Evolutionary conservation across 2,888 invertebrate genomes (phyloP), one percentile per base, ranked within the genome.

Genomic region (Drosophila borborema): DNA sequence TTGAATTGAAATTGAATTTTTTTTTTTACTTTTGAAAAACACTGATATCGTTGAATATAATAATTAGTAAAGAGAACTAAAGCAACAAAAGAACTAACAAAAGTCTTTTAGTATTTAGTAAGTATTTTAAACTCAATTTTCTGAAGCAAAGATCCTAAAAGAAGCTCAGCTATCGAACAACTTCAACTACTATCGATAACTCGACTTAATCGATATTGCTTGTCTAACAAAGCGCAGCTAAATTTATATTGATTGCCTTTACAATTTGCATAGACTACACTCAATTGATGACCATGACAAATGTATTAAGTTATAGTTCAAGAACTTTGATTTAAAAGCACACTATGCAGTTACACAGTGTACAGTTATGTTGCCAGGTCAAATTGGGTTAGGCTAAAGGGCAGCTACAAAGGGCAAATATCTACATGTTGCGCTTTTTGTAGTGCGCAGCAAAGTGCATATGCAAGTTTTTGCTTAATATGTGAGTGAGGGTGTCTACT

Each of bases 361-460:
- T 12, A 20, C 31, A 34, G 43, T 43, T 56, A 20, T 45, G 43
- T 43, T 9, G 16, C 16, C 51, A 36, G 40, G 9, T 40, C 38
- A 49, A 28, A 43, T 46, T 28, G 36, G 36, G 36, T 45, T 36
- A 59, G 45, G 28, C 18, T 48, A 45, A 46, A 45, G 58, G 31
- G 20, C 45, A 9, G 2, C 9, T 60, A 3, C 48, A 14, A 46
- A 31, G 23, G 38, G 20, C 31, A 45, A 34, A 64, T 28, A 23
- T 45, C 23, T 34, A 43, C 54, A 64, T 65, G 65, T 54, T 67
- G 66, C 55, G 66, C 46, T 41, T 66, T 46, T 65, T 66, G 18
- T 14, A 53, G 5, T 53, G 38, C 20, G 46, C 23, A 41, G n/a
- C 36, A 61, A 41, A 59, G 55, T 56, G 38, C 66, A 63, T 59